phyloP scores from a whole-genome alignment of 1,140 invertebrate species.

The Harlomillsia oculata region DNA sequence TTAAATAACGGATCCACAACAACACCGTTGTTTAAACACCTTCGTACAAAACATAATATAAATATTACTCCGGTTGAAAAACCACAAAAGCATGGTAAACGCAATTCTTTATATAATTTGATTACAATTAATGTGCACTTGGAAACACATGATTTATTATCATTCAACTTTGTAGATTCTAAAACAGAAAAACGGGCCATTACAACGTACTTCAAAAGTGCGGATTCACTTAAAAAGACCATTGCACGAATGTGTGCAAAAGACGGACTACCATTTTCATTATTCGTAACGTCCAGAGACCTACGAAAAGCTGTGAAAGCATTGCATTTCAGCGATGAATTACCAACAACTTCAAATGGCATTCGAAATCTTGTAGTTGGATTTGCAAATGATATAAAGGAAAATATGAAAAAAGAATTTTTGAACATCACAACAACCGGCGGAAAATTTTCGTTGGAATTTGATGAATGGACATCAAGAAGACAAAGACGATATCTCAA shows the following conservation, averaged over 20 bases:
- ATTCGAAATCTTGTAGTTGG: not conserved
- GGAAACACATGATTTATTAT: no score
- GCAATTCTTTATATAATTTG: no score
- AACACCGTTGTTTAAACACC: no score
- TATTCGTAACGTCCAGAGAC: not conserved
- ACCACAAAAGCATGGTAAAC: no score
- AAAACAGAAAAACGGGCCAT: no score
- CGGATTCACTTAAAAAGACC: no score
- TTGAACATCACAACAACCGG: not conserved
- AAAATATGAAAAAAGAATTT: not conserved
- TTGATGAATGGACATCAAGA: slow-evolving; percentile 11
- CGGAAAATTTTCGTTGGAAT: not conserved
- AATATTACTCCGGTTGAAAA: no score
- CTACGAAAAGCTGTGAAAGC: not conserved
- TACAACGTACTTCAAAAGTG: no score
- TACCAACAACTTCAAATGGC: not conserved
- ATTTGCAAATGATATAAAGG: not conserved
- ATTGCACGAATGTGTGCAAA: not conserved
- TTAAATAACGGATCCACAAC: no score
- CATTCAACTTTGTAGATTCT: no score
- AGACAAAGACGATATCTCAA: slow-evolving; percentile 1
- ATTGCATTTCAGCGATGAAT: not conserved
- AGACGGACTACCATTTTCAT: not conserved
- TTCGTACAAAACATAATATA: no score
- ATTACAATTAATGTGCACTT: no score